Conservation (phyloP, 2,888 invertebrate genomes). For the Timema cristinae region DNA sequence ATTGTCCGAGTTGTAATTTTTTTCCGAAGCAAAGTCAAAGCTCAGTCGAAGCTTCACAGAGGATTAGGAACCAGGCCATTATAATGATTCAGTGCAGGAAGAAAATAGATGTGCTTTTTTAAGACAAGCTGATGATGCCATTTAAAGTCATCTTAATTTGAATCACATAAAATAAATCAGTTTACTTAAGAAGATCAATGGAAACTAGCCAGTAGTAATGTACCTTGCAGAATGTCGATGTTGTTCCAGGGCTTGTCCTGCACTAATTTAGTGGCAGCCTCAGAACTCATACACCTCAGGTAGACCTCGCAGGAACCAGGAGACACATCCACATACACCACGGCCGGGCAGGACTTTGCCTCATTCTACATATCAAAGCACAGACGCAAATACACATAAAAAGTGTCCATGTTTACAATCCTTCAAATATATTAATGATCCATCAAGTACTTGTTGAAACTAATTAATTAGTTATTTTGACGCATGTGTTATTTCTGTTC, state of each 20-base stretch:
- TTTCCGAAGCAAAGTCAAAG: too few relatives aligned
- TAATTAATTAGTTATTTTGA: too few relatives aligned
- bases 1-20: too few relatives aligned
- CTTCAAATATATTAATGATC: background rate
- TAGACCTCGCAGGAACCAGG: conserved; percentile 64
- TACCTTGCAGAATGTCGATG: conserved; percentile 46
- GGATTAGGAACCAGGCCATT: background rate
- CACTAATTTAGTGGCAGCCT: conserved; percentile 48
- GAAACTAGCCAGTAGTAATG: conserved; percentile 45
- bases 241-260: conserved; percentile 40
- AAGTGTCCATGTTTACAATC: background rate
- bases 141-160: too few relatives aligned
- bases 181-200: conserved; percentile 9
- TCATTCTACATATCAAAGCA: conserved; percentile 53
- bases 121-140: conserved; percentile 5
- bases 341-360: conserved; percentile 56
- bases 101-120: background rate
- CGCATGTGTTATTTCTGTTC: too few relatives aligned
- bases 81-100: background rate
- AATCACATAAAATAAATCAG: too few relatives aligned
- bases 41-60: too few relatives aligned
- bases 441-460: background rate
- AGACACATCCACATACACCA: conserved; percentile 76
- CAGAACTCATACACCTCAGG: conserved; percentile 57
- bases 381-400: background rate